These are phyloP conservation scores for Calcarius ornatus DNA, from an alignment of 2,113 vertebrate species.

Conservation along the genomic window DNA sequence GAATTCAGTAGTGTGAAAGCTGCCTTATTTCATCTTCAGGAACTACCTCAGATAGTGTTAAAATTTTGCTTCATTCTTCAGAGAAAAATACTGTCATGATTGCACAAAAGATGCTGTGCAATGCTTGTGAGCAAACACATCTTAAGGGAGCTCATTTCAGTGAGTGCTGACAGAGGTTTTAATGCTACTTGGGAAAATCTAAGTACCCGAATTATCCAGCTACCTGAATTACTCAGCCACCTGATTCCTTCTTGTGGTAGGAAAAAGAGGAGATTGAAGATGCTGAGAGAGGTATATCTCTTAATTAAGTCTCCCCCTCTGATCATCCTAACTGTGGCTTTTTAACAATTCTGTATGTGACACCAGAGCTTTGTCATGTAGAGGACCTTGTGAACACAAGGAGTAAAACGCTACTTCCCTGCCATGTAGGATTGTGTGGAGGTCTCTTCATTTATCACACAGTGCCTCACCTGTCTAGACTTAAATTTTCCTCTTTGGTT, in stretches of 20 bases:
- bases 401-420: neutral
- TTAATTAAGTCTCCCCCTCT: neutral
- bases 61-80: neutral
- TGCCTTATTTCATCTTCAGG: neutral
- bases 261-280: neutral
- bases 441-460: neutral
- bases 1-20: neutral
- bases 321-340: neutral
- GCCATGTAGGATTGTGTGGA: neutral
- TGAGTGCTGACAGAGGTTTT: neutral
- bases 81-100: neutral
- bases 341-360: neutral
- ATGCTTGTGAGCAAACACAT: neutral
- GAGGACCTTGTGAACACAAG: neutral
- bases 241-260: neutral
- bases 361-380: neutral
- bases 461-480: neutral
- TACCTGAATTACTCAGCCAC: neutral
- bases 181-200: neutral
- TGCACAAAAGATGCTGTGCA: neutral
- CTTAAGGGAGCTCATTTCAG: neutral
- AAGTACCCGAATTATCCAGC: neutral
- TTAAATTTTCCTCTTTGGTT: neutral
- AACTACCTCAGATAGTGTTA: neutral
- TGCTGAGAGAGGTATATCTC: neutral